phyloP scores from a whole-genome alignment of 2,113 vertebrate species.

The Bombycilla garrulus region DNA sequence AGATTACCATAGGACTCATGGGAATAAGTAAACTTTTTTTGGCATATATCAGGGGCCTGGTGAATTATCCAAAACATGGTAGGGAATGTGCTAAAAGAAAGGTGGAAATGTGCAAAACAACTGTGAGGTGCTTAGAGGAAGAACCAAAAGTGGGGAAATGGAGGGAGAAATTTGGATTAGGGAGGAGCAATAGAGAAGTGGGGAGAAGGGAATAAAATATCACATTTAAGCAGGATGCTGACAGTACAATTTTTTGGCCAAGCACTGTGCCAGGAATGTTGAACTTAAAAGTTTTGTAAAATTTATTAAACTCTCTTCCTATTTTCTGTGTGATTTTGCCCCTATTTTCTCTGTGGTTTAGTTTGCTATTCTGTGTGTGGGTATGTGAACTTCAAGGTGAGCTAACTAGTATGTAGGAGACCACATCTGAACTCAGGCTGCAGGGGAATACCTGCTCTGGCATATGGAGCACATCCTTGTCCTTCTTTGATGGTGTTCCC shows the following conservation, averaged over 20 bases:
- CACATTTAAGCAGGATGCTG: background rate
- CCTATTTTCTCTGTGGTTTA: background rate
- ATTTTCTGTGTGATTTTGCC: background rate
- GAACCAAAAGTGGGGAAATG: background rate
- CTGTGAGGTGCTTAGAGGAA: background rate
- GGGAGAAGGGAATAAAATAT: background rate
- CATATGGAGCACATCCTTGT: rapidly evolving
- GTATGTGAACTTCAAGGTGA: background rate
- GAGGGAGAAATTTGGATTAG: background rate
- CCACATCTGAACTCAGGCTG: background rate
- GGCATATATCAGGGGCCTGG: background rate
- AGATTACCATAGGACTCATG: background rate
- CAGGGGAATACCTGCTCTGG: background rate
- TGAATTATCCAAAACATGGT: background rate
- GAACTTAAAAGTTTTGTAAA: background rate
- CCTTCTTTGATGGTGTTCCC: background rate
- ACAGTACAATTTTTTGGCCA: background rate
- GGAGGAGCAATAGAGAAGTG: background rate
- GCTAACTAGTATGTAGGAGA: background rate
- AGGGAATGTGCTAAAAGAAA: background rate
- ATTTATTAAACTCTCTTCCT: background rate
- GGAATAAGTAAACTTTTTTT: background rate
- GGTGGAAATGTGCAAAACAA: background rate
- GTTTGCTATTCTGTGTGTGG: background rate
- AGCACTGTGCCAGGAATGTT: background rate